Evolutionary conservation across 1,140 invertebrate genomes (phyloP).

Genomic region (Gryllus bimaculatus): DNA sequence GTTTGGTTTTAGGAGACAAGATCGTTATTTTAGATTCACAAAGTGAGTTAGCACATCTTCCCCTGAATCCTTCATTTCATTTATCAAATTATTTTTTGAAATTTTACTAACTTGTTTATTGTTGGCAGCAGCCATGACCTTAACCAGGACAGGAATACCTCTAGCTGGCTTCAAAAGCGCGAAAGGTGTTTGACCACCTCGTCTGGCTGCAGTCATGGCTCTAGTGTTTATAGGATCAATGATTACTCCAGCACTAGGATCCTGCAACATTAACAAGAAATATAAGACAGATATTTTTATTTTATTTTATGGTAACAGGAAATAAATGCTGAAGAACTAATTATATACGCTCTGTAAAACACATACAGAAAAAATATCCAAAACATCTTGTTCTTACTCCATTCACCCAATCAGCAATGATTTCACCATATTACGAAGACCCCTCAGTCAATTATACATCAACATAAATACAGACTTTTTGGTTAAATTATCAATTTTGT

Average conservation of each 20-base stretch:
- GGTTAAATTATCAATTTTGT: too few species aligned
- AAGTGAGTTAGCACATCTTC: too few species aligned
- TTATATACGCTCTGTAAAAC: neutral
- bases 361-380: neutral
- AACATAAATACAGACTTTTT: too few species aligned
- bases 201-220: slow-evolving; percentile 44
- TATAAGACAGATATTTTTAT: too few species aligned
- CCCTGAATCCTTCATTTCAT: too few species aligned
- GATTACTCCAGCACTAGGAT: slow-evolving; percentile 34
- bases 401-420: too few species aligned
- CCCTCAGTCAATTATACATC: too few species aligned
- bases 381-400: neutral
- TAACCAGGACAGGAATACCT: slow-evolving; percentile 50
- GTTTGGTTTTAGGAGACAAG: too few species aligned
- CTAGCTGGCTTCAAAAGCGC: slow-evolving; percentile 46
- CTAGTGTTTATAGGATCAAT: slow-evolving; percentile 49
- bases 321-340: neutral
- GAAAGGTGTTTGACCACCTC: slow-evolving; percentile 43
- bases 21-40: too few species aligned
- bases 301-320: neutral
- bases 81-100: too few species aligned
- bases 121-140: slow-evolving; percentile 39
- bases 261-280: slow-evolving; percentile 19
- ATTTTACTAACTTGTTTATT: slow-evolving; percentile 38
- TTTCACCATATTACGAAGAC: too few species aligned